A percentile compares a stretch with the other conserved stretches of the same genome.
Evolutionary conservation across 2,888 invertebrate genomes (phyloP).

Genomic region (Sesia bembeciformis): DNA sequence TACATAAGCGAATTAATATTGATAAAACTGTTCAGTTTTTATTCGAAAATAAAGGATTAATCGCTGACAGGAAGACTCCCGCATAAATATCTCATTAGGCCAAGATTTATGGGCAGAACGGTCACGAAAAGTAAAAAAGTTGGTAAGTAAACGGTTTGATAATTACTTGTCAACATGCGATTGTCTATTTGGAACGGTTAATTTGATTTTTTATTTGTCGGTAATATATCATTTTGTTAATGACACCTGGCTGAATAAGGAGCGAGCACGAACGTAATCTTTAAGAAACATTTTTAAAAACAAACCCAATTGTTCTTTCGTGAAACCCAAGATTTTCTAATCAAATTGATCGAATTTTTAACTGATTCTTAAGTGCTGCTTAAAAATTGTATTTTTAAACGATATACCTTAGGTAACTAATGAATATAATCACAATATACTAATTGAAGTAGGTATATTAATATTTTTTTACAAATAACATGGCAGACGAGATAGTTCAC

Average conservation of each 20-base stretch:
- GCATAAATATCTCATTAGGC: constrained; percentile 72
- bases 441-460: no score
- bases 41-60: constrained; percentile 55
- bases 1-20: constrained; percentile 25
- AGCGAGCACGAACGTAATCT: neutral
- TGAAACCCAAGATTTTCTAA: no score
- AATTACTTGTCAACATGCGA: constrained; percentile 73
- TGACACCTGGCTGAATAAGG: constrained; percentile 49
- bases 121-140: constrained; percentile 66
- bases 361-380: no score
- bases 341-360: no score
- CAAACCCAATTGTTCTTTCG: no score
- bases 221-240: constrained; percentile 68
- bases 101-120: constrained; percentile 65
- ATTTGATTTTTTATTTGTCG: constrained; percentile 55
- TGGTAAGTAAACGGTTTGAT: constrained; percentile 55
- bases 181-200: constrained; percentile 62
- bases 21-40: constrained; percentile 41
- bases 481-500: no score
- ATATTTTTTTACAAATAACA: no score
- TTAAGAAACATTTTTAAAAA: no score
- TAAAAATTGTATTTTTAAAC: no score
- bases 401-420: no score
- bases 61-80: constrained; percentile 58
- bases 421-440: no score